A percentile compares a stretch with the other conserved stretches of the same genome.
These are phyloP conservation scores for Eudemis profundana DNA, from an alignment of 2,888 invertebrate genomes.

Conservation along the genomic window DNA sequence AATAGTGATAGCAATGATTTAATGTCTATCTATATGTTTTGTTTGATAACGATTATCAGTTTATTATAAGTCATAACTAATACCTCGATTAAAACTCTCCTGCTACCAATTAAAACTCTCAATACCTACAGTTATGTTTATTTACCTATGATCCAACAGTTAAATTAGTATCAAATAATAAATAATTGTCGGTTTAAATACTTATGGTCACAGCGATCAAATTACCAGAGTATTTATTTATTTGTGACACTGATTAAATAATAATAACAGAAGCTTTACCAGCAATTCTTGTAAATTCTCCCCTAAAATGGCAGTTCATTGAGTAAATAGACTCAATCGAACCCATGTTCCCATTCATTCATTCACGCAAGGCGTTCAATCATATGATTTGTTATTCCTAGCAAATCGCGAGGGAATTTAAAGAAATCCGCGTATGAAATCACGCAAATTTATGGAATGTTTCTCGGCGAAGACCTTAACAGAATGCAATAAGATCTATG, in stretches of 20 bases:
- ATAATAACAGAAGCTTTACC: conserved; percentile 37
- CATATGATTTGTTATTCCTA: conserved; percentile 70
- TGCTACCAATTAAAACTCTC: conserved; percentile 55
- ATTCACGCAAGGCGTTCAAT: conserved; percentile 80
- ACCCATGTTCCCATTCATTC: conserved; percentile 53
- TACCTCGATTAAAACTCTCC: conserved; percentile 61
- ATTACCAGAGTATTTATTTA: neutral
- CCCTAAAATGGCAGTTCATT: conserved; percentile 69
- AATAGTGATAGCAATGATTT: conserved; percentile 79
- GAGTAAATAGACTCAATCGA: conserved; percentile 64
- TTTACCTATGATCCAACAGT: too few species aligned
- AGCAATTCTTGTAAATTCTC: conserved; percentile 54
- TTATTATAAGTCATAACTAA: conserved; percentile 65
- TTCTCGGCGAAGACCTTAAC: conserved; percentile 3
- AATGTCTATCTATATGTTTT: conserved; percentile 78
- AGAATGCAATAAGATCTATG: conserved; percentile 7
- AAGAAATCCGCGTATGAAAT: conserved; percentile 52
- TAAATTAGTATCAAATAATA: too few species aligned
- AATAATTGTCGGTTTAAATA: too few species aligned
- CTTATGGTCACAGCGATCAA: neutral
- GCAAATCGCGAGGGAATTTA: conserved; percentile 62
- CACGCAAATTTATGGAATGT: neutral
- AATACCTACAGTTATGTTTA: neutral
- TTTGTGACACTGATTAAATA: conserved; percentile 32
- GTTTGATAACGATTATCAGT: conserved; percentile 79